Base-by-base conservation (phyloP, 35 echinoderm and acorn worm genomes). In the Lytechinus variegatus region DNA sequence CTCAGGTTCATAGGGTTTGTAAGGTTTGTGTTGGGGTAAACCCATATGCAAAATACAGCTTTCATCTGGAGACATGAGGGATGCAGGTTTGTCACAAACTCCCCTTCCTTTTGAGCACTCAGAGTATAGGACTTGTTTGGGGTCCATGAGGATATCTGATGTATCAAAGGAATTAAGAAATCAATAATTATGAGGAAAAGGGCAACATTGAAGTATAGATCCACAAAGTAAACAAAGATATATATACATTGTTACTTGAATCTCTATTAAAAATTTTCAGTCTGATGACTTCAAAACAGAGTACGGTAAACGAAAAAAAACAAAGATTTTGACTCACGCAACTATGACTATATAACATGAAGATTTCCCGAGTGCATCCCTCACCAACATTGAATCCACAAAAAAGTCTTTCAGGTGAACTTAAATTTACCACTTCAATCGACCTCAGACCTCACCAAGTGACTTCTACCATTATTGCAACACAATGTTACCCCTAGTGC, bases 101-200 rank as follows among this genome's bases (percentile, higher is more conserved):
- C 54, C 91, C 29, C 92, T 53, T 86, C 95, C 97, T 27, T 94
- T 96, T 52, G 61, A 86, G 60, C 97, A 97, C n/a, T 87, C 86
- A 8, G 52, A 54, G 91, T 96, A 97, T 27, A 97, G 52, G 29
- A 97, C 97, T 86, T 97, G 97, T 66, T 96, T 86, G 4, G 94
- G 88, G 91, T 97, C 97, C 89, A 94, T 66, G 19, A 97, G 87
- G 55, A 97, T 96, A 95, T 97, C 97, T 97, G 89, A 87, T 28
- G 11, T 71, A 54, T 9, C 86, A 13, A 28, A 52, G 10, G 54
- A 9, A 91, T 96, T 95, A 96, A 96, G 66, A 92, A 94, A 56
- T 61, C 24, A 79, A 10, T 94, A 24, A 27, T 52, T 5, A 27
- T 94, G 61, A 19, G 27, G 33, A 96, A 79, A 79, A 79, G 19